Conservation (phyloP, 2,888 invertebrate species). For the Mythimna lalbum region DNA sequence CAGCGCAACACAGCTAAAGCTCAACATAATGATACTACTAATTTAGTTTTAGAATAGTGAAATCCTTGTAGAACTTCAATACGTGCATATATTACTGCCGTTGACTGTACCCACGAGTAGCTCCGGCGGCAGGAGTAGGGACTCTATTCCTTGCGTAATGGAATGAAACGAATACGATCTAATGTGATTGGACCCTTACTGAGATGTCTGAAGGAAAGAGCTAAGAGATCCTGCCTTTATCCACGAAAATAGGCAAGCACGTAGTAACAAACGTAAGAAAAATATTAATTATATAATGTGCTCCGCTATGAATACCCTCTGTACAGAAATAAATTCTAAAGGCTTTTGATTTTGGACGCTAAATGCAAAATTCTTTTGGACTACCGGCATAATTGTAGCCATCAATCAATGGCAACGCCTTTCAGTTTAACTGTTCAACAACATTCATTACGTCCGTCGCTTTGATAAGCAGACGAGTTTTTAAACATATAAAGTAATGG, state of each 20-base stretch:
- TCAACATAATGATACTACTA: no score
- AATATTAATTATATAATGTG: neutral
- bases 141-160: slow-evolving; percentile 47
- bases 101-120: slow-evolving; percentile 15
- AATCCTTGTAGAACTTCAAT: no score
- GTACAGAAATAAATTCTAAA: neutral
- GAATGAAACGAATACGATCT: slow-evolving; percentile 54
- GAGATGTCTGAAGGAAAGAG: slow-evolving; percentile 15
- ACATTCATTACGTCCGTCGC: neutral
- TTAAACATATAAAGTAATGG: neutral
- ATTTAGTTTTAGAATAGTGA: no score
- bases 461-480: neutral
- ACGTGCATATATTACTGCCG: neutral
- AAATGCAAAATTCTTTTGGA: neutral
- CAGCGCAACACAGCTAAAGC: no score
- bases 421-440: neutral
- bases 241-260: neutral
- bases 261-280: neutral
- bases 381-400: neutral
- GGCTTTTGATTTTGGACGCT: neutral
- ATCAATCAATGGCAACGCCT: neutral
- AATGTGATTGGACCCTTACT: slow-evolving; percentile 50
- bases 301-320: neutral
- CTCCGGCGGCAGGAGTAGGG: neutral
- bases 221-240: neutral